Percentiles rank a stretch among this genome's conserved stretches.
phyloP scores from a whole-genome alignment of 2,113 vertebrate genomes.

The Nothoprocta pentlandii region DNA sequence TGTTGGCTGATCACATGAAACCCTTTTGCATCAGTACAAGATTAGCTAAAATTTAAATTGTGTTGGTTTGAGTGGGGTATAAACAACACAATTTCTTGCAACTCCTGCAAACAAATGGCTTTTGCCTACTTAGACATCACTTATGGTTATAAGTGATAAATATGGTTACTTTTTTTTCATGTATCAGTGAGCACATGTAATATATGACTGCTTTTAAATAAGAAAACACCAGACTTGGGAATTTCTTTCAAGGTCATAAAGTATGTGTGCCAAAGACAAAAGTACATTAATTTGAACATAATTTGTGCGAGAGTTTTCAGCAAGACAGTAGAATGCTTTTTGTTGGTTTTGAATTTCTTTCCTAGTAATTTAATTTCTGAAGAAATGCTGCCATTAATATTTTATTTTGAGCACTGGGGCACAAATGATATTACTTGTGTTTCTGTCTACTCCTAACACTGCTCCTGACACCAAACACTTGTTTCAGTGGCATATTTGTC shows the following conservation, averaged over 20 bases:
- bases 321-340: slow-evolving; percentile 3
- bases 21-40: not conserved
- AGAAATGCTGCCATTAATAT: slow-evolving; percentile 60
- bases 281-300: slow-evolving; percentile 46
- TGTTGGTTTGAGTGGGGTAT: not conserved
- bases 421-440: slow-evolving; percentile 40
- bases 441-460: slow-evolving; percentile 27
- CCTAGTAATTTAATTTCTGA: slow-evolving; percentile 59
- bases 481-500: slow-evolving; percentile 30
- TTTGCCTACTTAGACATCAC: not conserved
- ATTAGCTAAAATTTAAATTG: not conserved
- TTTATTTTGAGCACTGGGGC: slow-evolving; percentile 49
- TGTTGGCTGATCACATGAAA: not conserved
- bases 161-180: not conserved
- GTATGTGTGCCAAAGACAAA: slow-evolving; percentile 16
- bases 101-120: not conserved
- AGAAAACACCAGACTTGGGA: slow-evolving; percentile 1
- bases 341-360: not conserved
- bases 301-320: slow-evolving; percentile 47
- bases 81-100: not conserved
- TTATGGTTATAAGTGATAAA: not conserved
- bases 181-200: not conserved
- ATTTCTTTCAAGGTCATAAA: slow-evolving; percentile 50
- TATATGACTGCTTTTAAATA: not conserved
- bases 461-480: slow-evolving; percentile 5